A percentile compares a stretch with the other conserved stretches of the same genome.
These are phyloP conservation scores for Phymatocera aterrima DNA, from an alignment of 2,888 invertebrate species.

Conservation along the genomic window DNA sequence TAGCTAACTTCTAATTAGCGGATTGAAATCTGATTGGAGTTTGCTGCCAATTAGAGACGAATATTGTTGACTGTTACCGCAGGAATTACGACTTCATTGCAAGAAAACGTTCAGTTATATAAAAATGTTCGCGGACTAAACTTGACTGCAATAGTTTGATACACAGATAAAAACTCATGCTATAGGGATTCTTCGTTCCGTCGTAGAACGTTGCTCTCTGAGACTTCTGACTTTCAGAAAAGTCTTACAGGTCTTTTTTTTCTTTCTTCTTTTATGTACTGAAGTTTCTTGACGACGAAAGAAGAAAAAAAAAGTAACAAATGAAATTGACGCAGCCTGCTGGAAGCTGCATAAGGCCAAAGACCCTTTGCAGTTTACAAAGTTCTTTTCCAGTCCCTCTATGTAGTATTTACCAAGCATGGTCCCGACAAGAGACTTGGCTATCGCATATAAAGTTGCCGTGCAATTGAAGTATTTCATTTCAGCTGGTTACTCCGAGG, in stretches of 20 bases:
- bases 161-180: neutral
- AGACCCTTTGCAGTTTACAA: constrained; percentile 1
- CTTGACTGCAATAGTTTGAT: neutral
- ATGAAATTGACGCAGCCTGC: neutral
- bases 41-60: neutral
- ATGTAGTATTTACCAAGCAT: neutral
- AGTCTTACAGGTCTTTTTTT: neutral
- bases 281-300: constrained; percentile 11
- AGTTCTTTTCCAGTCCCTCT: neutral
- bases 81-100: neutral
- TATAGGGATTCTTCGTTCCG: neutral
- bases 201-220: constrained; percentile 21
- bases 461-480: constrained; percentile 54
- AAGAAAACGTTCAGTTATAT: neutral
- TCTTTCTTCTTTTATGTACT: neutral
- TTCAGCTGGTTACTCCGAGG: constrained; percentile 95
- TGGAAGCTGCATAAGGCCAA: neutral
- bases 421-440: neutral
- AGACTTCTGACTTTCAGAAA: constrained; percentile 23
- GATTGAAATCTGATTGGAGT: neutral
- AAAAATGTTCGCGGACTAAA: neutral
- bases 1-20: neutral
- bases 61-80: neutral
- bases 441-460: neutral
- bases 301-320: neutral